Percentiles rank a stretch among this genome's conserved stretches.
phyloP scores from a whole-genome alignment of 2,113 vertebrate genomes.

The Cariama cristata region DNA sequence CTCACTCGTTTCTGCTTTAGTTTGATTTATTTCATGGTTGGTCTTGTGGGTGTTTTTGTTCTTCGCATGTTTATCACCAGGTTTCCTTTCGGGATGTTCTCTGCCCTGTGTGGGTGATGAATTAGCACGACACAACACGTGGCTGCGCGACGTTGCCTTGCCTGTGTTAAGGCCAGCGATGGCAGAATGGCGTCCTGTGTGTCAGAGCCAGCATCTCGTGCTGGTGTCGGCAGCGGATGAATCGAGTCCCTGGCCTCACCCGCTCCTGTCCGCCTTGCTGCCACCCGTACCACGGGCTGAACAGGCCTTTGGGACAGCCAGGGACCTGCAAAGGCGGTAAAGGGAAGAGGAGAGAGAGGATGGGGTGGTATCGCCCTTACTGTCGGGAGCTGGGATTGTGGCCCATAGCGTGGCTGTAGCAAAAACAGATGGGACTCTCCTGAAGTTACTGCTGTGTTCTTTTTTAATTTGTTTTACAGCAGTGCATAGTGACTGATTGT shows the following conservation, averaged over 20 bases:
- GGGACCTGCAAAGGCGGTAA: background rate
- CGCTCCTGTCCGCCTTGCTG: background rate
- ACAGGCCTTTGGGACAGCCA: background rate
- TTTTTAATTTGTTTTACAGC: background rate
- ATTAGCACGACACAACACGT: background rate
- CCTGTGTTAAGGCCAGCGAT: background rate
- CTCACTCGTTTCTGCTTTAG: background rate
- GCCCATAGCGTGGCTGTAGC: background rate
- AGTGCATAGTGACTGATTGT: background rate
- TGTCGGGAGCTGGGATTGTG: background rate
- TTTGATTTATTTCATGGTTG: slow-evolving; percentile 3
- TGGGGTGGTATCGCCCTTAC: background rate
- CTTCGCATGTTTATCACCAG: background rate
- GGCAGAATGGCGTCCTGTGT: background rate
- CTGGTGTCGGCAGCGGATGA: background rate
- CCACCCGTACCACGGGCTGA: background rate
- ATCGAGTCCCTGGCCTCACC: background rate
- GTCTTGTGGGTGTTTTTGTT: background rate
- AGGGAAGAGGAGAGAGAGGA: background rate
- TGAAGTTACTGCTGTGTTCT: background rate
- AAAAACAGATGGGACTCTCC: background rate
- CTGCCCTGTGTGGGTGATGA: background rate
- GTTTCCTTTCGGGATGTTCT: background rate
- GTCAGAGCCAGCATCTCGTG: background rate
- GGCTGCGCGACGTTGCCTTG: background rate